Percentiles rank a stretch among this genome's conserved stretches.
phyloP scores from a whole-genome alignment of 2,888 invertebrate species.

The Diarsia dahlii region DNA sequence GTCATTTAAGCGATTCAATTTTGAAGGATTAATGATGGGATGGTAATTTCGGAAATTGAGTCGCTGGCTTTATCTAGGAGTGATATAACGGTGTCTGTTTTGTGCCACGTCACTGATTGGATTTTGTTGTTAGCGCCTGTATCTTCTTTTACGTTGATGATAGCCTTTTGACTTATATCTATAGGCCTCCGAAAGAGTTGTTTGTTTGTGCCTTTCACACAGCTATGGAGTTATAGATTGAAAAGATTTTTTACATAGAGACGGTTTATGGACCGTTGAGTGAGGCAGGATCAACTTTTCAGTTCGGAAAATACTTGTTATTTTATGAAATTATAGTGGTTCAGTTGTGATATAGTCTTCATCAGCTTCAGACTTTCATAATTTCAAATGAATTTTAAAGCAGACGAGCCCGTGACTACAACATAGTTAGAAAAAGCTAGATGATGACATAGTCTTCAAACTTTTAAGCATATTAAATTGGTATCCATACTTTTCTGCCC shows the following conservation, averaged over 20 bases:
- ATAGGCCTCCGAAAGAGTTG: no score
- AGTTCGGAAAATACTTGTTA: not conserved
- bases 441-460: not conserved
- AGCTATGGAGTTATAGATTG: no score
- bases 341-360: not conserved
- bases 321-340: not conserved
- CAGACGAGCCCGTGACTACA: not conserved
- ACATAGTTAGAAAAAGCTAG: not conserved
- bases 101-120: constrained; percentile 52
- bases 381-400: not conserved
- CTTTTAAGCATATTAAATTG: not conserved
- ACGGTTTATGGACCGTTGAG: not conserved
- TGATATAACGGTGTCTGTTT: constrained; percentile 41
- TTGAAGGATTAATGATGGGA: constrained; percentile 61
- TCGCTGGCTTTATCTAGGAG: constrained; percentile 38
- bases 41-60: constrained; percentile 54
- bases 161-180: constrained; percentile 10
- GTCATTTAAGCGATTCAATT: constrained; percentile 54
- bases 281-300: not conserved
- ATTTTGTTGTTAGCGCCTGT: constrained; percentile 26
- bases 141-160: not conserved
- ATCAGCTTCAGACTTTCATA: not conserved
- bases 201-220: not conserved
- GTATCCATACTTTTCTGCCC: not conserved
- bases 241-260: no score